A percentile compares a stretch with the other conserved stretches of the same genome.
These are phyloP conservation scores for Euzetes globulus DNA, from an alignment of 2,888 invertebrate species.

Conservation along the genomic window DNA sequence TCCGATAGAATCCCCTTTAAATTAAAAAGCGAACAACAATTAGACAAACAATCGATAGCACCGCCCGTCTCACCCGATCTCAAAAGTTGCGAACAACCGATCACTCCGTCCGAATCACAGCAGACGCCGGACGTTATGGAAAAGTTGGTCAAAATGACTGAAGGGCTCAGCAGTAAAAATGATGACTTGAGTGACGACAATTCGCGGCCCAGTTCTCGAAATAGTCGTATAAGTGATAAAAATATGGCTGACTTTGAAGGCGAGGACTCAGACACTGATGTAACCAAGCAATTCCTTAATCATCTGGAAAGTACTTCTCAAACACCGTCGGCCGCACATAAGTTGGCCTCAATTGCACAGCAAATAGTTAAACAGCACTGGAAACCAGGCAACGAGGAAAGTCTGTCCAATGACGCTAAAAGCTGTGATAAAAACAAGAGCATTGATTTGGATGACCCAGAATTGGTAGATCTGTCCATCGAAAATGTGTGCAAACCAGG, in stretches of 20 bases:
- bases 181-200: slow-evolving; percentile 52
- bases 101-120: background rate
- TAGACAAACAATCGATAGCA: background rate
- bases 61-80: background rate
- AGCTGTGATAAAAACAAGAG: slow-evolving; percentile 2
- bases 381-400: background rate
- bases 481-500: slow-evolving; percentile 82
- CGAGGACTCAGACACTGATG: slow-evolving; percentile 70
- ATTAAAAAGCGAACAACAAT: slow-evolving; percentile 13
- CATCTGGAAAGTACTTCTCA: background rate
- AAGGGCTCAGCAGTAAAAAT: background rate
- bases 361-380: background rate
- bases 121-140: slow-evolving; percentile 14
- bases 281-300: slow-evolving; percentile 57
- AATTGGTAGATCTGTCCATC: slow-evolving; percentile 43
- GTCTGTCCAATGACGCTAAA: background rate
- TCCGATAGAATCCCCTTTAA: background rate
- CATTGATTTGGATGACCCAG: slow-evolving; percentile 36
- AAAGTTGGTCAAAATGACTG: slow-evolving; percentile 14
- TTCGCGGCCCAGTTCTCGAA: slow-evolving; percentile 77
- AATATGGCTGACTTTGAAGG: slow-evolving; percentile 92
- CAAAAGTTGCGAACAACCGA: background rate
- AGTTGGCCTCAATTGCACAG: slow-evolving; percentile 14
- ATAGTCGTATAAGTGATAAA: slow-evolving; percentile 86
- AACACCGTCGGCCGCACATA: background rate